These are phyloP conservation scores for Reticulitermes lucifugus DNA, from an alignment of 2,888 invertebrate genomes.

Conservation along the genomic window DNA sequence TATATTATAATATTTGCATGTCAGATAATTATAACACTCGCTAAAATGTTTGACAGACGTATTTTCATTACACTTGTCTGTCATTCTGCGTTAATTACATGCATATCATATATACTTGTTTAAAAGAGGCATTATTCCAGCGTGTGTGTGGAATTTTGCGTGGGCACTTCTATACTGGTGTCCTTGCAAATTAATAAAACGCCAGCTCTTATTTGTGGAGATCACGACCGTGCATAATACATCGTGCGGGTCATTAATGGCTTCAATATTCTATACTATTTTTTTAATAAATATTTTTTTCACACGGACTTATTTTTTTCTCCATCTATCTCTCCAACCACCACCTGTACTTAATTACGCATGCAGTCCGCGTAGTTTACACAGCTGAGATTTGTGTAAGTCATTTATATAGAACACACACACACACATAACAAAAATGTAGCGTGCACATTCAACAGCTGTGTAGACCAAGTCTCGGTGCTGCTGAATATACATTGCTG, in stretches of 20 bases:
- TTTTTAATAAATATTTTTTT: constrained; percentile 34
- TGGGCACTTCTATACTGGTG: neutral
- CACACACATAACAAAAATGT: neutral
- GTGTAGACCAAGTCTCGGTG: neutral
- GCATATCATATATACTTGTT: too few species aligned
- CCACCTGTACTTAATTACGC: constrained; percentile 15
- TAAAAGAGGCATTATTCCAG: too few species aligned
- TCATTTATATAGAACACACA: constrained; percentile 23
- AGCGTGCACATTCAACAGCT: neutral
- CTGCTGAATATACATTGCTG: neutral
- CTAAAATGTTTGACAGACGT: too few species aligned
- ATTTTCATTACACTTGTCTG: too few species aligned
- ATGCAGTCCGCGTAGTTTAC: constrained; percentile 25
- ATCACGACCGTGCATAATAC: constrained; percentile 20
- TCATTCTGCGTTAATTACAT: too few species aligned
- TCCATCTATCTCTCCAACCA: neutral
- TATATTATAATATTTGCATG: too few species aligned
- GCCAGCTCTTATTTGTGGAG: neutral
- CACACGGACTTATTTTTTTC: neutral
- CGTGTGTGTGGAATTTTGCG: neutral
- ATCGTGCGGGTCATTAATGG: constrained; percentile 30
- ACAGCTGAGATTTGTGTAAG: constrained; percentile 15
- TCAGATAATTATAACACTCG: too few species aligned
- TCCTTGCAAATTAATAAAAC: neutral
- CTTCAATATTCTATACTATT: neutral